phyloP scores from a whole-genome alignment of 2,888 invertebrate species.

The Hoplodrina blanda region DNA sequence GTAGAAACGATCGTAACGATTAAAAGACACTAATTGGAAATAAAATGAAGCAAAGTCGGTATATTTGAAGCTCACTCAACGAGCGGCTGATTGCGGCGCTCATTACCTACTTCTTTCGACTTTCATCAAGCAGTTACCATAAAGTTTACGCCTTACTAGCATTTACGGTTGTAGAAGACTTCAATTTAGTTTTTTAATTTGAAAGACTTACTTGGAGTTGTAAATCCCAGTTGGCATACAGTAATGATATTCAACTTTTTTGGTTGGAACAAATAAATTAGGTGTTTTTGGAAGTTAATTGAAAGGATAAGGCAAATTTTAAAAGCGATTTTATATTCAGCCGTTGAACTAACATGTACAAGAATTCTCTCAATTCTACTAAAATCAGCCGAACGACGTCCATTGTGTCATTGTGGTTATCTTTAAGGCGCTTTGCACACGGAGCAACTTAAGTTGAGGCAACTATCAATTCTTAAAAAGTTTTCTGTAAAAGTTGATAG shows the following conservation, averaged over 20 bases:
- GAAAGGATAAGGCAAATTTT: neutral
- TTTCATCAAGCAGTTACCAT: conserved; percentile 28
- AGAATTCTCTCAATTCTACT: no score
- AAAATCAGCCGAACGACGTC: no score
- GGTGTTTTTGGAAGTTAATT: neutral
- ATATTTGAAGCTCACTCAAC: conserved; percentile 23
- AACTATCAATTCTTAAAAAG: no score
- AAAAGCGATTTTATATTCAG: neutral
- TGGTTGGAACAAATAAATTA: neutral
- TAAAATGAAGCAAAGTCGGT: conserved; percentile 25
- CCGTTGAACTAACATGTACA: no score
- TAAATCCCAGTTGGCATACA: conserved; percentile 14
- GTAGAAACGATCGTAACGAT: conserved; percentile 13
- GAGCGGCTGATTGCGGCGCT: conserved; percentile 34
- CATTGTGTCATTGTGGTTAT: no score
- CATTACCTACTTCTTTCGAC: conserved; percentile 25
- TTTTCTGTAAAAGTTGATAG: no score
- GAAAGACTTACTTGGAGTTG: conserved; percentile 1
- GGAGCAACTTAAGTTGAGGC: no score
- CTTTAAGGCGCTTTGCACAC: no score
- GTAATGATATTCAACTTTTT: neutral
- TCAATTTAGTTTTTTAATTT: conserved; percentile 39
- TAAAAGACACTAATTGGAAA: conserved; percentile 20
- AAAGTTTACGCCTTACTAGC: conserved; percentile 18
- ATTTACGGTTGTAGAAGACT: conserved; percentile 17